Evolutionary conservation across 2,888 invertebrate genomes (phyloP), one percentile per base, ranked within the genome.

Genomic region (Cosmopolites sordidus): DNA sequence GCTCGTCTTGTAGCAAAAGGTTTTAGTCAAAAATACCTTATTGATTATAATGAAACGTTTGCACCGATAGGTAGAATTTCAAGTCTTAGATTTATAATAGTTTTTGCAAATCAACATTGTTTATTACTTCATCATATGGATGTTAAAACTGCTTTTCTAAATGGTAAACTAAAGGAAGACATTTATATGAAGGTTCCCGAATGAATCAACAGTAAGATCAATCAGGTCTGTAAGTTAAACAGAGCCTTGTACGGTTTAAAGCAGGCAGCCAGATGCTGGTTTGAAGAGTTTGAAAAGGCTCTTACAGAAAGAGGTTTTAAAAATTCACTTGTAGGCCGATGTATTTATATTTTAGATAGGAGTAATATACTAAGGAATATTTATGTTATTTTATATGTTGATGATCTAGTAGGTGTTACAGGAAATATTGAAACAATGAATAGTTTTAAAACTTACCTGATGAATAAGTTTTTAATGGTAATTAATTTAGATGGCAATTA

Each of bases 171-270:
- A 17, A 55, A 17, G 39, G 41, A 15, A 40, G 49, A 58, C 16
- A 49, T 54, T 16, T 54, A 37, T 38, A 64, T 65, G 64, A 40
- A 42, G 54, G 18, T 62, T n/a, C 64, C 63, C 15, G 58, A 62
- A 30, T 60, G 62, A 8, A 16, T 65, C n/a, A n/a, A n/a, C n/a
- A n/a, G n/a, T n/a, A n/a, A n/a, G n/a, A n/a, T n/a, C n/a, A n/a
- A 61, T 52, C 39, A 60, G 18, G 61, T 65, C 1, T 68, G 65
- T 48, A 67, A 56, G 48, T 65, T 52, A 43, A 54, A 54, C 37
- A 57, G 51, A 54, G 18, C 53, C 2, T 38, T 56, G 14, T 56
- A 49, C 18, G 57, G 57, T 49, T 18, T 57, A n/a, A 52, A 57
- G 37, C 56, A 56, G 38, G 11, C 54, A 38, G 46, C 54, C 29